Conservation (phyloP, 2,888 invertebrate genomes). For the Sarcophaga subvicina region DNA sequence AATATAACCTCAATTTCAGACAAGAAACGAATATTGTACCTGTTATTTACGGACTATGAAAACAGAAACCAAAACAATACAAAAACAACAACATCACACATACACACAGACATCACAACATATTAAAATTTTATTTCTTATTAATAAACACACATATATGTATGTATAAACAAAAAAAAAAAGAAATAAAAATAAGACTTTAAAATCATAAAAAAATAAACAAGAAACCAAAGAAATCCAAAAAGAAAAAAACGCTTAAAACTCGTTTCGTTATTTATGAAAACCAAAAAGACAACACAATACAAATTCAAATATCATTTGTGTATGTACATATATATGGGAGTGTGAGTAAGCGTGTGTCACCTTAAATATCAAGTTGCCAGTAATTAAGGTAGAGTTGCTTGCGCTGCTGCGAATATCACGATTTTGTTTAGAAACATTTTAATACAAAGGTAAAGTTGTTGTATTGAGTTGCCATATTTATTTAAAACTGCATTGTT, state of each 20-base stretch:
- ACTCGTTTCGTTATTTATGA: not conserved
- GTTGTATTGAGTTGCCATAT: too few relatives aligned
- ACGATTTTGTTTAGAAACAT: slow-evolving; percentile 3
- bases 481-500: too few relatives aligned
- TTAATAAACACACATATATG: not conserved
- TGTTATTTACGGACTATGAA: not conserved
- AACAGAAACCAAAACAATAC: not conserved
- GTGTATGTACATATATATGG: too few relatives aligned
- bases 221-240: not conserved
- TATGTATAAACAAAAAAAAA: too few relatives aligned
- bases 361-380: slow-evolving; percentile 65
- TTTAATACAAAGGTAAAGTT: not conserved
- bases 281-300: not conserved
- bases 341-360: slow-evolving; percentile 12
- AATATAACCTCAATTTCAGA: not conserved
- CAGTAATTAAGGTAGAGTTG: slow-evolving; percentile 49
- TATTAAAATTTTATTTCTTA: not conserved
- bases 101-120: not conserved
- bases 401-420: not conserved
- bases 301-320: not conserved
- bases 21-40: not conserved
- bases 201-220: not conserved
- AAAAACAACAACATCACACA: not conserved
- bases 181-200: not conserved
- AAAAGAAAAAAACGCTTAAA: not conserved